These are phyloP conservation scores for Erebia epiphron DNA, from an alignment of 2,888 invertebrate species.

Conservation along the genomic window DNA sequence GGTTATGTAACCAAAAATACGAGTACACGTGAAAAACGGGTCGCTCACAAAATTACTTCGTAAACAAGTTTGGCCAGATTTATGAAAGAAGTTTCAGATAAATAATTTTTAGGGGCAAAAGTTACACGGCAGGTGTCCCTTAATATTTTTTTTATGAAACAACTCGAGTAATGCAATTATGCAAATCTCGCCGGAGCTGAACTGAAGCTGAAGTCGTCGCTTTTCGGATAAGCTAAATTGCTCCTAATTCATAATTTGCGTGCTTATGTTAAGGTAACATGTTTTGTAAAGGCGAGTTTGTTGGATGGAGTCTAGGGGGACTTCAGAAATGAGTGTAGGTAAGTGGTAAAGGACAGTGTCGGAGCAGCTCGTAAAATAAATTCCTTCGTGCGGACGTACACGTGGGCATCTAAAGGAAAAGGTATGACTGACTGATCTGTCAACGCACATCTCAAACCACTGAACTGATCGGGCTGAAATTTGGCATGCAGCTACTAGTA, in stretches of 20 bases:
- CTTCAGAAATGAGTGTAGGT: too few species aligned
- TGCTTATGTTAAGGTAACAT: conserved; percentile 15
- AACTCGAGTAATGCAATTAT: conserved; percentile 72
- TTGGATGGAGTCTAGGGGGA: too few species aligned
- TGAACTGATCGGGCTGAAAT: too few species aligned
- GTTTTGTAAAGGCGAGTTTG: background rate
- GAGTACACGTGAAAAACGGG: conserved; percentile 49
- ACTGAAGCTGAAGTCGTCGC: conserved; percentile 35
- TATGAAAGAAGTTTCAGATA: conserved; percentile 78
- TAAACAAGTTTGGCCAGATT: conserved; percentile 80
- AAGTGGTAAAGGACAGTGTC: too few species aligned
- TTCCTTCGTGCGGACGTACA: too few species aligned
- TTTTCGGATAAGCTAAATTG: conserved; percentile 35
- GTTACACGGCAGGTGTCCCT: conserved; percentile 76
- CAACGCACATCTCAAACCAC: too few species aligned
- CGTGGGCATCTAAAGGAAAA: too few species aligned
- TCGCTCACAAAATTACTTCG: conserved; percentile 72
- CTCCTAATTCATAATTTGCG: conserved; percentile 29
- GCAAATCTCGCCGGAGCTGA: conserved; percentile 62
- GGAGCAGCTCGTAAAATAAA: too few species aligned
- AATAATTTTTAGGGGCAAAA: conserved; percentile 79
- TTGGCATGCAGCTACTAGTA: too few species aligned
- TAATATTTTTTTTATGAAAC: conserved; percentile 73
- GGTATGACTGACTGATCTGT: too few species aligned
- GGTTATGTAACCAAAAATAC: background rate